phyloP scores from a whole-genome alignment of 35 echinoderm and acorn worm species.

The Lytechinus variegatus region DNA sequence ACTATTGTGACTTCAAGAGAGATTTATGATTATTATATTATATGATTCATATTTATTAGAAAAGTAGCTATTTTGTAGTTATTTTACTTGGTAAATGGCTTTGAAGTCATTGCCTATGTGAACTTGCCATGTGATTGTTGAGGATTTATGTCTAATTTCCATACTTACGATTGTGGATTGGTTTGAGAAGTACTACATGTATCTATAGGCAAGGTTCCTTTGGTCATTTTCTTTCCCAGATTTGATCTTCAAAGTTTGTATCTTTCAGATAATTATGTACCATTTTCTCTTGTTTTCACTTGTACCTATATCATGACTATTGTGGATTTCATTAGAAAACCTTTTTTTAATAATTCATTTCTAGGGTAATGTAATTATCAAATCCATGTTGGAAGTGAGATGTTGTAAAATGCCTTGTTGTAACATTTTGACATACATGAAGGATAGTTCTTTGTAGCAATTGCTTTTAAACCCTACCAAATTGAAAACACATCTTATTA shows the following conservation, averaged over 20 bases:
- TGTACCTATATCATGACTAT: no score
- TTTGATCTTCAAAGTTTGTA: neutral
- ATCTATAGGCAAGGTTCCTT: neutral
- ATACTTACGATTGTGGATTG: neutral
- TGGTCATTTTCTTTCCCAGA: neutral
- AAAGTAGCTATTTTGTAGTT: neutral
- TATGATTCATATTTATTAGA: neutral
- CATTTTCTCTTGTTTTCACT: no score
- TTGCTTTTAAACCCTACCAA: no score
- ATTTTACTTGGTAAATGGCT: neutral
- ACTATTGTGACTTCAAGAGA: neutral
- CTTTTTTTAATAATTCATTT: no score
- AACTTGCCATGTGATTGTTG: neutral
- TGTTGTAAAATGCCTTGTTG: no score
- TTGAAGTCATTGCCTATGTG: neutral
- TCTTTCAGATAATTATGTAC: no score
- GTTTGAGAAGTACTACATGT: neutral
- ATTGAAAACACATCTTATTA: no score
- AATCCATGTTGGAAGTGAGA: no score
- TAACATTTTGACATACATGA: no score
- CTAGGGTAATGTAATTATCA: no score
- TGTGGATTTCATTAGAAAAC: no score
- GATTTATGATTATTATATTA: neutral
- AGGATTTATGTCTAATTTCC: neutral
- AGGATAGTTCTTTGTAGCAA: no score